Conservation (phyloP, 35 echinoderm and acorn worm genomes). For the Amphiura filiformis region DNA sequence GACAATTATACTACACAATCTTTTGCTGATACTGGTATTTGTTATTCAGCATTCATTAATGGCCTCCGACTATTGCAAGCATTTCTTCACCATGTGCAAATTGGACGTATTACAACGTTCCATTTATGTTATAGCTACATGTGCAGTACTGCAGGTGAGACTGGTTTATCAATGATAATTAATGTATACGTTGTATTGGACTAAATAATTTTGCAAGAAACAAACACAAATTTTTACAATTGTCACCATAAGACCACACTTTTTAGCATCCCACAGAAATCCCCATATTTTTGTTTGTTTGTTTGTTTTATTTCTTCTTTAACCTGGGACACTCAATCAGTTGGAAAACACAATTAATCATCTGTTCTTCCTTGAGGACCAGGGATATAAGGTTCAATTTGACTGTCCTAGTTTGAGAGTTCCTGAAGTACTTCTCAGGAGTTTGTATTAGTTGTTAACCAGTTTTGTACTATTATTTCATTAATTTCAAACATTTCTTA, state of each 20-base stretch:
- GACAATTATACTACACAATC: conserved; percentile 9
- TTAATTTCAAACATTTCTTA: no score
- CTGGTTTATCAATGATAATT: not conserved
- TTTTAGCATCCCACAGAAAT: not conserved
- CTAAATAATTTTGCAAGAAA: no score
- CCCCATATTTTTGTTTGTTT: not conserved
- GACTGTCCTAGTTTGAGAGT: no score
- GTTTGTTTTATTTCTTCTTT: no score
- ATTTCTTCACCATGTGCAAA: not conserved
- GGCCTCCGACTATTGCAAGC: conserved; percentile 40
- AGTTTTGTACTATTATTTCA: conserved; percentile 5
- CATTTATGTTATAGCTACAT: conserved; percentile 71
- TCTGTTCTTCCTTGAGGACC: no score
- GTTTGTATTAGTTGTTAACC: not conserved
- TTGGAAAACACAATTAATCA: no score
- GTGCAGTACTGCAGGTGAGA: conserved; percentile 47
- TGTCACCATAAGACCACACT: no score
- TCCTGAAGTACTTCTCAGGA: not conserved
- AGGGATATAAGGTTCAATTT: no score
- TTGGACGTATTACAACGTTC: conserved; percentile 36
- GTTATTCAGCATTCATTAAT: conserved; percentile 50
- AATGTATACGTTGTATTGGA: no score
- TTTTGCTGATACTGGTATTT: conserved; percentile 26
- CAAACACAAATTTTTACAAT: no score
- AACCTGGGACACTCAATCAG: no score